A percentile compares a stretch with the other conserved stretches of the same genome.
phyloP scores from a whole-genome alignment of 1,140 invertebrate species.

The Drosophila parvula region DNA sequence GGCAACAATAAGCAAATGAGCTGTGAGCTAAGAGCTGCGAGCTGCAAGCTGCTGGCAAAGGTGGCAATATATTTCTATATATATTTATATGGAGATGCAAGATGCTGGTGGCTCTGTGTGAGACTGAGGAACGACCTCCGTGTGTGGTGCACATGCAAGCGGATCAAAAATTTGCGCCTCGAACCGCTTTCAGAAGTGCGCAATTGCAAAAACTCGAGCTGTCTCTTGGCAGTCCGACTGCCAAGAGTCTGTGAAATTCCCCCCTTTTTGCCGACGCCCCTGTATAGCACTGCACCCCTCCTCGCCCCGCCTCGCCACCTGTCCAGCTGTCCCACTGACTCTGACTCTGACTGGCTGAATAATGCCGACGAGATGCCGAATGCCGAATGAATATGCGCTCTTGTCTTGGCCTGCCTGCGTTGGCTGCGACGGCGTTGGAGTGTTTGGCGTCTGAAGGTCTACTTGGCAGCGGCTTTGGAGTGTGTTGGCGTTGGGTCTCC shows the following conservation, averaged over 20 bases:
- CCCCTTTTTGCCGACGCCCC: conserved; percentile 9
- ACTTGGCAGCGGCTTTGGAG: conserved; percentile 77
- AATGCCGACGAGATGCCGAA: conserved; percentile 49
- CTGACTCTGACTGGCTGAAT: conserved; percentile 39
- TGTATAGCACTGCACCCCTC: conserved; percentile 1
- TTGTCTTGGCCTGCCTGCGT: conserved; percentile 46
- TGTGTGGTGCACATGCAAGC: conserved; percentile 59
- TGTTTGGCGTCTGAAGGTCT: conserved; percentile 82
- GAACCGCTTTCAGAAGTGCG: conserved; percentile 67
- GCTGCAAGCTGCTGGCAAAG: conserved; percentile 15
- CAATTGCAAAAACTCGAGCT: conserved; percentile 75
- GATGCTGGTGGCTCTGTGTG: conserved; percentile 12
- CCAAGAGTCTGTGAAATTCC: conserved; percentile 9
- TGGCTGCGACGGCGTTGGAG: conserved; percentile 68
- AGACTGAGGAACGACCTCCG: conserved; percentile 30
- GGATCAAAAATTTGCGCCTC: conserved; percentile 63
- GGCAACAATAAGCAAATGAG: conserved; percentile 42
- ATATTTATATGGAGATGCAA: conserved; percentile 43
- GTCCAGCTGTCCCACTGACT: conserved; percentile 57
- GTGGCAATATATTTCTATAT: conserved; percentile 32
- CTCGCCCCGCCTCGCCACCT: conserved; percentile 28
- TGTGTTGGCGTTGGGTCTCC: conserved; percentile 68
- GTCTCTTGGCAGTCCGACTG: conserved; percentile 65
- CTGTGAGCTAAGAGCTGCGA: conserved; percentile 18
- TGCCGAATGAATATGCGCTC: conserved; percentile 49